Evolutionary conservation across 2,888 invertebrate genomes (phyloP).

Genomic region (Drosophila pegasa): DNA sequence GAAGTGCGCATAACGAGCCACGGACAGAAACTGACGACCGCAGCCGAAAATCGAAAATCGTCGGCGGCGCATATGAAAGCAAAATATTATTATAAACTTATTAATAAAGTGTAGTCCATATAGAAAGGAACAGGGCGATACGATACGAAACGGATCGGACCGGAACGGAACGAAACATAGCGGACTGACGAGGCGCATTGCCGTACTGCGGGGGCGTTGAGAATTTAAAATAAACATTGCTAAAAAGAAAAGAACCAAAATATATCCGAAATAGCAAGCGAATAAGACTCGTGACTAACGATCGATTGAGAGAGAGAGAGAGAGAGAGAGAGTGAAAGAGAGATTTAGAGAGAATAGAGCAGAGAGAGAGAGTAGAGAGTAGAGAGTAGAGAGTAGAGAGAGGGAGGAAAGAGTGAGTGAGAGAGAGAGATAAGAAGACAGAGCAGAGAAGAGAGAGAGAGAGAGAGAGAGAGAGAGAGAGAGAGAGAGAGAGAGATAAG

Average conservation of each 20-base stretch:
- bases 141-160: neutral
- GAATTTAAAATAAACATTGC: constrained; percentile 68
- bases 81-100: constrained; percentile 73
- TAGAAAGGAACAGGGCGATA: constrained; percentile 18
- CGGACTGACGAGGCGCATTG: neutral
- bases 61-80: constrained; percentile 27
- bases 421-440: too few species aligned
- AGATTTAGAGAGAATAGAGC: too few species aligned
- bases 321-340: too few species aligned
- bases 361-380: neutral
- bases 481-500: too few species aligned
- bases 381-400: neutral
- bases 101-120: constrained; percentile 73
- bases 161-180: neutral
- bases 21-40: constrained; percentile 49
- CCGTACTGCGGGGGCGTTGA: constrained; percentile 14
- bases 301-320: constrained; percentile 45
- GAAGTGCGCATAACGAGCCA: constrained; percentile 54
- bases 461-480: neutral
- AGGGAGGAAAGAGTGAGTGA: too few species aligned
- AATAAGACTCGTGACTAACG: constrained; percentile 71
- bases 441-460: too few species aligned
- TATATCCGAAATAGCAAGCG: constrained; percentile 43
- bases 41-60: constrained; percentile 27
- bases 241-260: constrained; percentile 19